These are phyloP conservation scores for Boulengeromyrus knoepffleri DNA, from an alignment of 2,113 vertebrate genomes.

Conservation along the genomic window DNA sequence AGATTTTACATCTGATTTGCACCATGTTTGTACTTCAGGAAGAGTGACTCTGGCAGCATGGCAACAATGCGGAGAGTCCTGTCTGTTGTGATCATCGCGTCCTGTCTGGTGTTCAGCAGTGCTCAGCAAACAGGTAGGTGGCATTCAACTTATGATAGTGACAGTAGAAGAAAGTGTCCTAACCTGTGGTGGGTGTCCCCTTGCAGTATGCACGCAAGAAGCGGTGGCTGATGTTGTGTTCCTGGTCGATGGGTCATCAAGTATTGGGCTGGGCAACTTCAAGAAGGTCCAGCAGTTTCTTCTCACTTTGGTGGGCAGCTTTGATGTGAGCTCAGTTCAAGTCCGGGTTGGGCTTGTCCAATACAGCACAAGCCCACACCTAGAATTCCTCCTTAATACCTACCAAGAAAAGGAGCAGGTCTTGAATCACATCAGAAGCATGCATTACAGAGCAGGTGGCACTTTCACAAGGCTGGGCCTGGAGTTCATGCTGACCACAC, in stretches of 20 bases:
- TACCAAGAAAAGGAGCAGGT: conserved; percentile 30
- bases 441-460: conserved; percentile 34
- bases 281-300: conserved; percentile 37
- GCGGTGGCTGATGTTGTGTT: conserved; percentile 44
- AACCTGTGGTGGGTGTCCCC: not conserved
- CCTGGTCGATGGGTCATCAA: conserved; percentile 46
- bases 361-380: conserved; percentile 25
- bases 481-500: conserved; percentile 40
- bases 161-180: not conserved
- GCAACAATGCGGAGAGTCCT: not conserved
- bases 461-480: conserved; percentile 38
- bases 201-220: conserved; percentile 43
- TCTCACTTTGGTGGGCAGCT: conserved; percentile 28
- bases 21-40: not conserved
- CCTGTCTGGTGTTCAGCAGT: not conserved
- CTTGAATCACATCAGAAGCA: conserved; percentile 33
- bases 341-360: conserved; percentile 43
- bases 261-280: conserved; percentile 26
- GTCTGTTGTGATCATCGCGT: not conserved
- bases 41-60: conserved; percentile 12
- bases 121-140: conserved; percentile 11
- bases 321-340: conserved; percentile 41
- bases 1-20: not conserved
- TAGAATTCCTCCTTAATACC: conserved; percentile 40
- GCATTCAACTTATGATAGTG: not conserved